phyloP scores from a whole-genome alignment of 2,113 vertebrate species.

The Oreotrochilus melanogaster region DNA sequence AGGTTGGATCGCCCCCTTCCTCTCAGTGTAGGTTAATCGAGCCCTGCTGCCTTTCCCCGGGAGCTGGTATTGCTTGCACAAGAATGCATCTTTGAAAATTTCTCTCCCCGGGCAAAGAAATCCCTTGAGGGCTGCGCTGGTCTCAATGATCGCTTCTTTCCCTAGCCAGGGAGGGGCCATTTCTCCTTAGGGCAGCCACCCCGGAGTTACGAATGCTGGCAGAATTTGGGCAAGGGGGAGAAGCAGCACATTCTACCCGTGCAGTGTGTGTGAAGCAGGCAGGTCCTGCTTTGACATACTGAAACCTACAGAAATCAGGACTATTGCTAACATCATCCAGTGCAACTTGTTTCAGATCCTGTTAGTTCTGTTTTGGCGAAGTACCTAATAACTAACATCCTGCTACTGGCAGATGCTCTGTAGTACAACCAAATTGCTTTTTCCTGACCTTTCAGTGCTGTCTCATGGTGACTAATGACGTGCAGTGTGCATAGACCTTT shows the following conservation, averaged over 20 bases:
- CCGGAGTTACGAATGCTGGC: not conserved
- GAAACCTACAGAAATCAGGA: not conserved
- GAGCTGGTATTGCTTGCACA: not conserved
- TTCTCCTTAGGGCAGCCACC: not conserved
- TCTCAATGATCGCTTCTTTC: not conserved
- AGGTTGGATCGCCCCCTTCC: not conserved
- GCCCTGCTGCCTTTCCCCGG: not conserved
- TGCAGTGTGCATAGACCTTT: not conserved
- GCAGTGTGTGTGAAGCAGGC: not conserved
- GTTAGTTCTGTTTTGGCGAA: conserved; percentile 24
- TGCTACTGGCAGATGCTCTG: not conserved
- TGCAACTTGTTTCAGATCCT: not conserved
- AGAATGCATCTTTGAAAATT: not conserved
- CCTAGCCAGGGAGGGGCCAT: not conserved
- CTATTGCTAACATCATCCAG: not conserved
- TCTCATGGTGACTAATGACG: not conserved
- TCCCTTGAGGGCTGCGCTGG: not conserved
- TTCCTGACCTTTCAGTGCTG: not conserved
- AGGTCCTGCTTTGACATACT: not conserved
- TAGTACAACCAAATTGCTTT: not conserved
- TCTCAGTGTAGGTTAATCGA: not conserved
- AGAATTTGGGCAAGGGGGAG: not conserved
- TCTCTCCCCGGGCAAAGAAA: not conserved
- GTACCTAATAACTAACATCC: not conserved
- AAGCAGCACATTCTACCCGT: not conserved